Percentiles rank a stretch among this genome's conserved stretches.
Evolutionary conservation across 2,888 invertebrate species (phyloP).

Genomic region (Bursaphelenchus okinawaensis): DNA sequence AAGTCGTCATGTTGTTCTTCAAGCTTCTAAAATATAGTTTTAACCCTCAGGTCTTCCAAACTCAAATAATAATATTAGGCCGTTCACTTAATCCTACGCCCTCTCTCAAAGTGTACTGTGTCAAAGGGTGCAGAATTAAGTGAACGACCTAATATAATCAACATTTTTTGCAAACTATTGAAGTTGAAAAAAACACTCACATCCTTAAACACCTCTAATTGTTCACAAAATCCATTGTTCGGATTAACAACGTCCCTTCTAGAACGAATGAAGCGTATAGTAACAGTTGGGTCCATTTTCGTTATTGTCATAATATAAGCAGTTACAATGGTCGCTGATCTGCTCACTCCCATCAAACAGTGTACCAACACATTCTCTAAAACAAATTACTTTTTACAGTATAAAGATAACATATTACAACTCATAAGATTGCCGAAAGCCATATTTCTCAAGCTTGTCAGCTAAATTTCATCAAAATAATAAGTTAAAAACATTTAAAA

Average conservation of each 20-base stretch:
- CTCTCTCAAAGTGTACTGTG: no score
- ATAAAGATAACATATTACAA: no score
- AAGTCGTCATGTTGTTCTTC: not conserved
- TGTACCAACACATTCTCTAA: conserved; percentile 43
- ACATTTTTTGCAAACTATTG: no score
- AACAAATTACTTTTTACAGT: no score
- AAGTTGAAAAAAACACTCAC: conserved; percentile 16
- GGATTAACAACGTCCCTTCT: conserved; percentile 36
- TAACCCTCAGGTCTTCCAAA: not conserved
- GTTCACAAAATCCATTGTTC: conserved; percentile 48
- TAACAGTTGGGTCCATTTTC: conserved; percentile 25
- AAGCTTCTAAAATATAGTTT: not conserved
- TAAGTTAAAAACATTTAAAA: no score
- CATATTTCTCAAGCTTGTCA: no score
- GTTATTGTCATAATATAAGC: conserved; percentile 40
- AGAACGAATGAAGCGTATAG: conserved; percentile 30
- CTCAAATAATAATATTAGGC: no score
- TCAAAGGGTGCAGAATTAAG: no score
- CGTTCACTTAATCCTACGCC: no score
- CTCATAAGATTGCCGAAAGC: no score
- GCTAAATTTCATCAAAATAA: no score
- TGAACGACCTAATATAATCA: no score
- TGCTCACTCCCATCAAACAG: conserved; percentile 45
- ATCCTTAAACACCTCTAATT: conserved; percentile 31
- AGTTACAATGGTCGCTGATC: conserved; percentile 38